phyloP scores from a whole-genome alignment of 1,140 invertebrate genomes.

The Zaprionus nigranus region DNA sequence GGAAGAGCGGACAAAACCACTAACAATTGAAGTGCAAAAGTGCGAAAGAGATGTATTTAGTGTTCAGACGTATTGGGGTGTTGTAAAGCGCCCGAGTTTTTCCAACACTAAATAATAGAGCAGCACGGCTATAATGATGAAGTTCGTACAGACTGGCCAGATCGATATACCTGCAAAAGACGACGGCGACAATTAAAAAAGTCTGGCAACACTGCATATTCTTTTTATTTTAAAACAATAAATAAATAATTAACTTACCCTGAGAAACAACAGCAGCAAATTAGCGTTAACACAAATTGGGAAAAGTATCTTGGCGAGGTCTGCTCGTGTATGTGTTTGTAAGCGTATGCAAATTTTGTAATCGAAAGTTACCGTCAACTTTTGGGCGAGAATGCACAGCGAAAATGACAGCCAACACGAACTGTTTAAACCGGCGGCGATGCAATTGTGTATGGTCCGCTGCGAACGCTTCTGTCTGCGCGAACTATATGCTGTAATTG shows the following conservation, averaged over 20 bases:
- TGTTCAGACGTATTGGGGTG: constrained; percentile 41
- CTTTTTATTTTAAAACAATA: constrained; percentile 24
- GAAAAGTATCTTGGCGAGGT: background rate
- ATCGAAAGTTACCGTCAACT: constrained; percentile 30
- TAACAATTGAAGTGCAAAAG: constrained; percentile 11
- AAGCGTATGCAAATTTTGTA: constrained; percentile 31
- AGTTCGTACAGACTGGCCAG: constrained; percentile 53
- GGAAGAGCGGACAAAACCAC: constrained; percentile 36
- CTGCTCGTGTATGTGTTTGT: background rate
- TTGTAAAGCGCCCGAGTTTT: constrained; percentile 54
- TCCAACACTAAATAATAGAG: constrained; percentile 49
- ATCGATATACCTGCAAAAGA: constrained; percentile 40
- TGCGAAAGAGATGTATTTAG: constrained; percentile 46
- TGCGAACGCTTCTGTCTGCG: constrained; percentile 15
- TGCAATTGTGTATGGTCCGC: constrained; percentile 31
- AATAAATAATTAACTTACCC: constrained; percentile 13
- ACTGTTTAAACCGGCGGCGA: constrained; percentile 55
- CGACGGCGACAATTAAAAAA: constrained; percentile 1
- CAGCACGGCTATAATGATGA: constrained; percentile 30
- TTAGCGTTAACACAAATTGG: background rate
- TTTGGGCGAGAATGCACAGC: constrained; percentile 12
- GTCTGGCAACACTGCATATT: constrained; percentile 50
- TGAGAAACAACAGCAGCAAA: constrained; percentile 11
- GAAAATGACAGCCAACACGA: constrained; percentile 39
- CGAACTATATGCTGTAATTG: constrained; percentile 42